These are phyloP conservation scores for Rhodeus uyekii DNA, from an alignment of 2,797 vertebrate species.

Conservation along the genomic window DNA sequence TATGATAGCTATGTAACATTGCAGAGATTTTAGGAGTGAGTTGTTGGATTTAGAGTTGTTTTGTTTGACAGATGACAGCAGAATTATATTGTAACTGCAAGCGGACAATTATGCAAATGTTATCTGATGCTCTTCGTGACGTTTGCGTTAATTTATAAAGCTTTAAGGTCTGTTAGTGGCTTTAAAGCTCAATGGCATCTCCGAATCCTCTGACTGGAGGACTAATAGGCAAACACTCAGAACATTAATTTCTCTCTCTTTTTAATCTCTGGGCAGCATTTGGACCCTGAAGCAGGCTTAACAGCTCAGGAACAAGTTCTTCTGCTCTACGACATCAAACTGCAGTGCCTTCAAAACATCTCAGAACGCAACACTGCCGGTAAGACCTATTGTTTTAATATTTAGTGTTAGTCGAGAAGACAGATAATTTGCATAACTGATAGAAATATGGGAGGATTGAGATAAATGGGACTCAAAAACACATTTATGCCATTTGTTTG, in stretches of 20 bases:
- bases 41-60: background rate
- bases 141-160: background rate
- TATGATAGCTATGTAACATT: background rate
- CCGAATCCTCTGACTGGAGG: background rate
- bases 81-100: background rate
- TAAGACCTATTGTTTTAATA: constrained; percentile 49
- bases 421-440: background rate
- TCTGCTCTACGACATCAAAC: constrained; percentile 83
- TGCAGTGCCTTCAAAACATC: constrained; percentile 84
- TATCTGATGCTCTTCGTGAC: background rate
- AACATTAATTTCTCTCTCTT: background rate
- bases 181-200: background rate
- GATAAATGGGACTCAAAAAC: background rate
- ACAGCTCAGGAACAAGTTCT: constrained; percentile 87
- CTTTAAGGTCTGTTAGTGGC: background rate
- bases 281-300: constrained; percentile 77
- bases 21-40: background rate
- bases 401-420: background rate
- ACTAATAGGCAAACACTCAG: background rate
- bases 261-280: constrained; percentile 72
- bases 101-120: background rate
- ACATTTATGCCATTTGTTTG: background rate
- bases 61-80: background rate
- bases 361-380: constrained; percentile 76
- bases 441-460: background rate